Evolutionary conservation across 2,113 vertebrate species (phyloP), one percentile per base, ranked within the genome.

Genomic region (Gymnobelideus leadbeateri): DNA sequence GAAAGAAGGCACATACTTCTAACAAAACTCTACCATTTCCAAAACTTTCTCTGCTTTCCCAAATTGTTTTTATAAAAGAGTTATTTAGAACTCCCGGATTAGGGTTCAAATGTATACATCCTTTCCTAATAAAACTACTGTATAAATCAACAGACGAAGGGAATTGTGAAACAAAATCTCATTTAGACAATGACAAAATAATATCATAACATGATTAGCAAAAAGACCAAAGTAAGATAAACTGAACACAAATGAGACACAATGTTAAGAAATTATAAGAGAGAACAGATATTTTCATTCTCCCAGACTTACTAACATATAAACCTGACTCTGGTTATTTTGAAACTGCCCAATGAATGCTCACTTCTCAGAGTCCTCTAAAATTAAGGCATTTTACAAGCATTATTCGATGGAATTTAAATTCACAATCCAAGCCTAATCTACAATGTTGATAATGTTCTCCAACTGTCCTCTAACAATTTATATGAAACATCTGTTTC

Each of bases 351-450:
- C n/a, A 43, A 43, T 84, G n/a, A 84, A 84, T 93, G 26, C 19
- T 91, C 92, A 89, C 89, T 89, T 93, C 55, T 89, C 43, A 31
- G 37, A 43, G 49, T 2, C 25, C 46, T 89, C 90, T 90, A 51
- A 90, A 94, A 77, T 57, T 93, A 94, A 55, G 2, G 91, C 91
- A 92, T 51, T 90, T 90, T 89, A 84, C 37, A 84, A 95, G 31
- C 43, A 95, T 68, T 61, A 53, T 68, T 93, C 94, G 96, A 37
- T 92, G 93, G 96, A 96, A 89, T 92, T 61, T 92, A 91, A 53
- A 4, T 49, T 53, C 16, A 43, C 37, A 84, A 84, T 94, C 93
- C 92, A 95, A 53, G 91, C 31, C 4, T 43, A 96, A 95, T 25
- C 91, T 51, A 53, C 26, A 96, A 95, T 28, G 50, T 31, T 92